Conservation (phyloP, 2,113 vertebrate genomes). For the Ageneiosus marmoratus region DNA sequence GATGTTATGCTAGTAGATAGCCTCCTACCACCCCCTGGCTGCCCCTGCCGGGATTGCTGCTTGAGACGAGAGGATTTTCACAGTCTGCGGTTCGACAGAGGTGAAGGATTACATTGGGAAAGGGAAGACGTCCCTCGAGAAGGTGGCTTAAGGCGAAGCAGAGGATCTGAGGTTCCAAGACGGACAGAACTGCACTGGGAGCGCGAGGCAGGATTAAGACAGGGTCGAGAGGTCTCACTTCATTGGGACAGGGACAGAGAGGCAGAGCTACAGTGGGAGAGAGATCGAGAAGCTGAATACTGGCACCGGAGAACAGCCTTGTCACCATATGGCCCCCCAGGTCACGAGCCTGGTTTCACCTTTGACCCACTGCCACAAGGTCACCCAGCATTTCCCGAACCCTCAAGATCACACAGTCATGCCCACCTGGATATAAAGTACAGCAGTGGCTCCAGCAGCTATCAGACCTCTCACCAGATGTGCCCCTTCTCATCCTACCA, state of each 20-base stretch:
- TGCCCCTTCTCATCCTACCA: slow-evolving; percentile 75
- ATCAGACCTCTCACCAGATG: slow-evolving; percentile 72
- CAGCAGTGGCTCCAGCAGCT: slow-evolving; percentile 76
- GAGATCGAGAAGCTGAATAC: slow-evolving; percentile 73
- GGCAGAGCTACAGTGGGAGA: slow-evolving; percentile 75
- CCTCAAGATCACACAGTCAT: slow-evolving; percentile 68
- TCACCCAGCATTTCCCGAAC: slow-evolving; percentile 74
- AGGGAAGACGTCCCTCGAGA: slow-evolving; percentile 73
- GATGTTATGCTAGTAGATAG: slow-evolving; percentile 80
- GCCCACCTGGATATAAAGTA: slow-evolving; percentile 80
- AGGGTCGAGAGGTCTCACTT: slow-evolving; percentile 71
- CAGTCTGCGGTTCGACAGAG: slow-evolving; percentile 71
- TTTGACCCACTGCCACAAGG: slow-evolving; percentile 75
- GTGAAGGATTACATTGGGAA: slow-evolving; percentile 72
- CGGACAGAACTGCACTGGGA: slow-evolving; percentile 70
- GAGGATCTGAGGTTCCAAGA: slow-evolving; percentile 62
- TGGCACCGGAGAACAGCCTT: slow-evolving; percentile 74
- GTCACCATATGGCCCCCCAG: slow-evolving; percentile 70
- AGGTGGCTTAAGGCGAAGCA: slow-evolving; percentile 60
- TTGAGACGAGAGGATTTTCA: slow-evolving; percentile 77
- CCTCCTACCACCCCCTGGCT: slow-evolving; percentile 67
- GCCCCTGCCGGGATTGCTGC: slow-evolving; percentile 78
- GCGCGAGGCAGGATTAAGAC: slow-evolving; percentile 63
- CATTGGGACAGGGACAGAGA: slow-evolving; percentile 77
- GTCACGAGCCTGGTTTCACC: slow-evolving; percentile 71